Base-by-base conservation (phyloP, 2,113 vertebrate species). In the Myiozetetes cayanensis region DNA sequence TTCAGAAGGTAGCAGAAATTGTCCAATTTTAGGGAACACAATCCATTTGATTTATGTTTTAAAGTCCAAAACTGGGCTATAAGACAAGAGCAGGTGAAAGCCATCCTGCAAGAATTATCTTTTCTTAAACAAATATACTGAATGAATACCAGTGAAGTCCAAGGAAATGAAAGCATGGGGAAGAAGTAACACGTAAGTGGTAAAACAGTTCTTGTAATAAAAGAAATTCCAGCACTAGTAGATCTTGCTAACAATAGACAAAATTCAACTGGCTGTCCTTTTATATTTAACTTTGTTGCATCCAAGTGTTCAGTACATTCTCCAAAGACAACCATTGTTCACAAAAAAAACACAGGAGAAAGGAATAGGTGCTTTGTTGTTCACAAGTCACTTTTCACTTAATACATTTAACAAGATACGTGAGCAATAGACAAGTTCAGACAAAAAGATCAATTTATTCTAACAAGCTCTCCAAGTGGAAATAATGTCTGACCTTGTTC, bases 121-220 rank as follows among this genome's bases (percentile, higher is more conserved):
- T 67, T n/a, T 14, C 35, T 72, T 56, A 55, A 66, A 61, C 18
- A 85, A 41, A 70, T 23, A 74, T 1, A 33, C 4, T 35, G 21
- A 90, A 73, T 21, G 28, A 70, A 77, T 59, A 20, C 14, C 35
- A 85, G 23, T 15, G 41, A 87, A 76, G 31, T 27, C 44, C 30
- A 85, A 13, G 25, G n/a, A 70, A 72, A 61, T 6, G 6, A 72
- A 78, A 9, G 7, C 13, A 35, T 0, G 0, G 4, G 16, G 46
- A 76, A 82, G 31, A 63, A 59, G 23, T 22, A 80, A 70, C 14
- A 55, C 1, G 0, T 12, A 81, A 53, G 11, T 31, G 12, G 31
- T 39, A 71, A 77, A 96, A 63, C 4, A 33, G 12, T 55, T 77
- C 28, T 58, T 59, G 13, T 7, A 72, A 19, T 18, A 43, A 43